These are phyloP conservation scores for Drosophila mercatorum DNA, from an alignment of 2,888 invertebrate species.

Conservation along the genomic window DNA sequence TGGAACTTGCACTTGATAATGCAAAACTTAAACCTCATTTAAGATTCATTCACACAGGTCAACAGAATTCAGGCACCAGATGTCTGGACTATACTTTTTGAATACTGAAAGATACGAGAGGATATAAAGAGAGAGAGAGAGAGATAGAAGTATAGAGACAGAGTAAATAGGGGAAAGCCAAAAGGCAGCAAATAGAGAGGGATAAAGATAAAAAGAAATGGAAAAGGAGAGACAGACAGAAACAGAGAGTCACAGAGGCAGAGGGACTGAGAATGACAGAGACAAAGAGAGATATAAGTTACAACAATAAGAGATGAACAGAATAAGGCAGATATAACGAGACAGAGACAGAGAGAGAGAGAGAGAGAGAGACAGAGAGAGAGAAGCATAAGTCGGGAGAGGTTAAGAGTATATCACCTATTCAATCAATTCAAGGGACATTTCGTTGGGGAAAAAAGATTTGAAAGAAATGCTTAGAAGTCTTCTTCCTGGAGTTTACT, in stretches of 20 bases:
- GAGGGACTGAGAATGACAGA: neutral
- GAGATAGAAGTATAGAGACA: neutral
- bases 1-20: conserved; percentile 1
- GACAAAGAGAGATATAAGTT: neutral
- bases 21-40: neutral
- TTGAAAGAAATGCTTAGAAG: too few species aligned
- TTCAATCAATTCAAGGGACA: neutral
- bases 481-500: too few species aligned
- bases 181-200: neutral
- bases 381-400: neutral
- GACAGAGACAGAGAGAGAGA: too few species aligned
- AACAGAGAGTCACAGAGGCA: neutral
- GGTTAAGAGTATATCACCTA: neutral
- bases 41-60: neutral
- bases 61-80: neutral
- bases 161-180: too few species aligned
- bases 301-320: neutral
- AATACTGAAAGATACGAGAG: neutral
- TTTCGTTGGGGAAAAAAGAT: too few species aligned
- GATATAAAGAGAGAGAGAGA: neutral
- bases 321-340: neutral
- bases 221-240: neutral
- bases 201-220: neutral
- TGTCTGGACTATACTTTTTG: too few species aligned
- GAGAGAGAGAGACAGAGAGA: neutral